Evolutionary conservation across 2,888 invertebrate species (phyloP), one percentile per base, ranked within the genome.

Genomic region (Cheilosia grossa): DNA sequence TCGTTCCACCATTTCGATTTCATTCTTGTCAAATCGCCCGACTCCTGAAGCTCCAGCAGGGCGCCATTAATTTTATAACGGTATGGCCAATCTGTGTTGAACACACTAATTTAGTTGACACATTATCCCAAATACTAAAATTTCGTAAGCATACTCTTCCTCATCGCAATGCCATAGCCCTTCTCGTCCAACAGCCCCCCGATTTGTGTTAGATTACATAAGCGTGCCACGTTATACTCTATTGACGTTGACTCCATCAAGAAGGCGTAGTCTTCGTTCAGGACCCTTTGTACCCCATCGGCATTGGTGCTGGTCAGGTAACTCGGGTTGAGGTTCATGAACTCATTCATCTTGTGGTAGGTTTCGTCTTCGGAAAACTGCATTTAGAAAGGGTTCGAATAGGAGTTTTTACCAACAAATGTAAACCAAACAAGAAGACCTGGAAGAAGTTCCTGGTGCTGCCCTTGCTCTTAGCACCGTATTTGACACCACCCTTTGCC

Each of bases 1-100:
- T 97, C 95, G 89, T 96, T 96, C 98, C 98, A 98, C 98, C 98
- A 98, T 90, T 95, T 95, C 86, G 95, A 94, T 92, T 97, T 97
- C 92, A 98, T 93, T 88, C 93, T 93, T 17, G 94, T 95, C 82
- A 98, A 93, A 78, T 93, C 93, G 42, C 97, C 97, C 54, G 94
- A 94, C 92, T 98, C 98, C 92, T 98, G 98, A 59, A 98, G 93
- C 89, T 95, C 94, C 82, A 98, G 93, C 83, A 98, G 94, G 53
- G 96, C 97, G 88, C 95, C 94, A 89, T 96, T 97, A 75, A 98
- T 93, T 72, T 94, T 93, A 89, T 96, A 95, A 44, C 96, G 94
- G 91, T 95, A 97, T 2, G 90, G 89, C 89, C 90, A 92, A 87
- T 91, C 92, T 92, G 19, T 0, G 10, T 17, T 24, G 5, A 59